These are phyloP conservation scores for Synanceia verrucosa DNA, from an alignment of 2,797 vertebrate species.

Conservation along the genomic window DNA sequence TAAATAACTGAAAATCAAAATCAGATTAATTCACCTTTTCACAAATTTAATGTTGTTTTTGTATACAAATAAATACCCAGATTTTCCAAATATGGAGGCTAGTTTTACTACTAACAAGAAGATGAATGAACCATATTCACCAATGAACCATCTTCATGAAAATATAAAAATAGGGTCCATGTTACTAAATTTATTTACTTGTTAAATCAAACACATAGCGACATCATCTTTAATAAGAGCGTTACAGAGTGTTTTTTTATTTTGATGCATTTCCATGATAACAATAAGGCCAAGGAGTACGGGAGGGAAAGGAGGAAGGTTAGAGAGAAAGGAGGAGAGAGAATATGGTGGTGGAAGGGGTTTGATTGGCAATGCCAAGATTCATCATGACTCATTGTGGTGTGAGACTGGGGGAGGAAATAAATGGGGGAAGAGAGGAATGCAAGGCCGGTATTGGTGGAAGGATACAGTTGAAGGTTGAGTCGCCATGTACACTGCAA, in stretches of 20 bases:
- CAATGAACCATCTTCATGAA: too few relatives aligned
- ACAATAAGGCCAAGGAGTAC: conserved; percentile 50
- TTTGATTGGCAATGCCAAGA: conserved; percentile 48
- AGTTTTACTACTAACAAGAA: background rate
- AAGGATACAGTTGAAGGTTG: conserved; percentile 25
- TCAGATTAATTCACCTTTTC: background rate
- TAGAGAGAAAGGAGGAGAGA: conserved; percentile 32
- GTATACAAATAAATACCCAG: background rate
- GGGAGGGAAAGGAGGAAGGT: conserved; percentile 27
- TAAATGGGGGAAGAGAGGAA: conserved; percentile 60
- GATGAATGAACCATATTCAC: too few relatives aligned
- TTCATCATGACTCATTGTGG: conserved; percentile 67
- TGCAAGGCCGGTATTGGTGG: conserved; percentile 55
- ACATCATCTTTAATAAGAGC: too few relatives aligned
- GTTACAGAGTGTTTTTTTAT: too few relatives aligned
- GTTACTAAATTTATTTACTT: too few relatives aligned
- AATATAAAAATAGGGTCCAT: too few relatives aligned
- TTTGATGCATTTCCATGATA: conserved; percentile 69
- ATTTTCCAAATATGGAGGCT: background rate
- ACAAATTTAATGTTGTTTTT: background rate
- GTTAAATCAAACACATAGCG: too few relatives aligned
- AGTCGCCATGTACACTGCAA: background rate
- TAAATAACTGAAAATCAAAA: background rate
- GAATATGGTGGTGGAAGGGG: conserved; percentile 37
- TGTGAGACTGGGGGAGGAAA: conserved; percentile 42